Evolutionary conservation across 2,113 vertebrate genomes (phyloP), one percentile per base, ranked within the genome.

Genomic region (Artemisiospiza belli): DNA sequence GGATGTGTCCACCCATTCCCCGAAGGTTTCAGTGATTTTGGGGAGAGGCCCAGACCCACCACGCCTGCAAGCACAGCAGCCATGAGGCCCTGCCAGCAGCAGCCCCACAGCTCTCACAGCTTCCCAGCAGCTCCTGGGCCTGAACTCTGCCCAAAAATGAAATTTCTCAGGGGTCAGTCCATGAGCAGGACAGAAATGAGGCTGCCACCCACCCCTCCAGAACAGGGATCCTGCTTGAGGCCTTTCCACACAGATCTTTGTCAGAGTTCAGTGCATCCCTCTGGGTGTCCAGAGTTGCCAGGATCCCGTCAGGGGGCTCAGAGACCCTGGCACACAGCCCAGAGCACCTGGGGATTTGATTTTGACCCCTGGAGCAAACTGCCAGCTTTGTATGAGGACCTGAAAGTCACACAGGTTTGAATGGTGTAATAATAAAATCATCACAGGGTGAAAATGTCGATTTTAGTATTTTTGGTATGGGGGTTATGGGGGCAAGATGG

Each of bases 41-140:
- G 75, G 89, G 75, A 90, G 70, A 70, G 89, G 89, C 64, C 81
- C 81, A 61, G 85, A 8, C 47, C 81, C 82, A 68, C 3, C 82
- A 72, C 4, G 1, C 23, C 70, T 35, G 41, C 9, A 12, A 51
- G 74, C 2, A 0, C 24, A 82, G 47, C 78, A 64, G 74, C 63
- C 12, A 0, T 0, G 11, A 31, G 69, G 61, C 54, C 30, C 49
- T 64, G 59, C 88, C 85, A 89, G 64, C 20, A 83, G 73, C 7
- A 95, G 73, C 59, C 41, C 82, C 59, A 39, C 33, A 19, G n/a
- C 86, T 49, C 43, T 14, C 78, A 4, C 5, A 0, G 4, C 75
- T 78, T 62, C 79, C 89, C 22, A 0, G 49, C 66, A 94, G 57
- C 87, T 82, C 69, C 92, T 5, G 17, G 46, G 25, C 55, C 78